Evolutionary conservation across 2,113 vertebrate genomes (phyloP), one percentile per base, ranked within the genome.

Genomic region (Sula dactylatra): DNA sequence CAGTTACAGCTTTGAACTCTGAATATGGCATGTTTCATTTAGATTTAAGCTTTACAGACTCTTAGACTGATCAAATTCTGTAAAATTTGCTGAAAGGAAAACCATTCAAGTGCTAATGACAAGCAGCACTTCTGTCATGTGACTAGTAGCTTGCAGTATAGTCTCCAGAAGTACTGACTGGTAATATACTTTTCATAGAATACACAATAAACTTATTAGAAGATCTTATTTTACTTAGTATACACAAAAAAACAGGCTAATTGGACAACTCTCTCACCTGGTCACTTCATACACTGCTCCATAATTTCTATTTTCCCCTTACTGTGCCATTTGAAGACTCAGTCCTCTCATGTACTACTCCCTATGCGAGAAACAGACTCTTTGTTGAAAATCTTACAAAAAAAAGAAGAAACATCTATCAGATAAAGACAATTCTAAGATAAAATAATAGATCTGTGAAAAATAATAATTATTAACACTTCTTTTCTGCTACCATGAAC

Each of bases 11-110:
- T 58, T 71, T 71, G 31, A 36, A 11, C 8, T 52, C 45, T 26
- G 8, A 66, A 31, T n/a, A 80, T 20, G 20, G 36, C 45, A 65
- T 7, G 6, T 73, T 81, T 31, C 38, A 24, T 67, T 69, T 44
- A 45, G 24, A 61, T 67, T 74, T 61, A 58, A 27, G n/a, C 24
- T 86, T 80, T 14, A 32, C 27, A 52, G 55, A 62, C 74, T 85
- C 81, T 72, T n/a, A 96, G 94, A 97, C 44, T 95, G 96, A 97
- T 96, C 81, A 73, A 88, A 92, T 38, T 72, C 58, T 62, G 26
- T 58, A 32, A 58, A 52, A 50, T 29, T n/a, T n/a, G 67, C 84
- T 86, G 88, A 71, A 91, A 76, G 55, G 77, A 92, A 88, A 88
- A 89, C 92, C 56, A 47, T 97, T 89, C 93, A 95, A 97, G 77